Base-by-base conservation (phyloP, 2,888 invertebrate genomes). In the Ormyrus nitidulus region DNA sequence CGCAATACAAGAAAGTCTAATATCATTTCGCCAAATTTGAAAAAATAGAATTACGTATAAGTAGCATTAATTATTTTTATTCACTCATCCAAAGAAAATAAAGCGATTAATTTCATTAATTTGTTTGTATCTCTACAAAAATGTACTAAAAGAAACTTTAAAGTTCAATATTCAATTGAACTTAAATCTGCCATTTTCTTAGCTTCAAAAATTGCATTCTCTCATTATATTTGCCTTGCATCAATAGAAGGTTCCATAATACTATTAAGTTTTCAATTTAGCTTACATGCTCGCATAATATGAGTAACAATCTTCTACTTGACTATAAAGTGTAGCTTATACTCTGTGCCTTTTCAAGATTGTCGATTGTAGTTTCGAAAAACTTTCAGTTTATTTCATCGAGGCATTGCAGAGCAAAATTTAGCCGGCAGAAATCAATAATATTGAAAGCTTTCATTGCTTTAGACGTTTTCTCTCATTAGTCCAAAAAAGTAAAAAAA, bases 331-430 rank as follows among this genome's bases (percentile, higher is more conserved):
- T 73, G 34, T 65, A 81, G 65, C 59, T 73, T 77, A 76, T 81
- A 77, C 74, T 81, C 79, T 81, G 81, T 81, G 77, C 79, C 79
- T 81, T 79, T 81, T 79, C 73, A 79, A 77, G 61, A 77, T 81
- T 79, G 49, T 61, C 53, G 61, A 66, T 68, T 9, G 13, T 48
- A 44, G 34, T 59, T 69, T 73, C n/a, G 11, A 73, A 48, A 34
- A 13, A 66, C 19, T 0, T 19, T 48, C 6, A 74, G 75, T 10
- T 70, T 1, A 64, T 59, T 79, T 71, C 19, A 53, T 54, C 48
- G 56, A 49, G 34, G 13, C 58, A 70, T 13, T 58, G 11, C 48
- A 8, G 65, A 13, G 6, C 4, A 64, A 48, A 48, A 9, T 68
- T 51, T 68, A 68, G 10, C n/a, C 13, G 71, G 58, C 49, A 11